Percentiles rank a stretch among this genome's conserved stretches.
Evolutionary conservation across 1,140 invertebrate species (phyloP).

Genomic region (Lordiphosa collinella): DNA sequence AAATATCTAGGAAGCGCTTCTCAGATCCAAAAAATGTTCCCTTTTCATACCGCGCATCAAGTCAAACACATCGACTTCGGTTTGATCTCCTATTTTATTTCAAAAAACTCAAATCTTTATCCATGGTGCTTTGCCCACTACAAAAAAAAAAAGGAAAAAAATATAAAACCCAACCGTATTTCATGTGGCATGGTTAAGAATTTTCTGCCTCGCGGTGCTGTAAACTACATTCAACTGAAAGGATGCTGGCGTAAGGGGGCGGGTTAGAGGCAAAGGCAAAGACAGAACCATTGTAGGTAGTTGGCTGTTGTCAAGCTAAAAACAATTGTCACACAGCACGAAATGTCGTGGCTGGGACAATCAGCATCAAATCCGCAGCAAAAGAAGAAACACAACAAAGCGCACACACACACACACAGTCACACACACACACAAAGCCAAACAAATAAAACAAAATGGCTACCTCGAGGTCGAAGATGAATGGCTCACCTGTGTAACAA

Average conservation of each 20-base stretch:
- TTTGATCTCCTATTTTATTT: too few species aligned
- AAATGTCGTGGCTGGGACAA: slow-evolving; percentile 60
- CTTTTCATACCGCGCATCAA: too few species aligned
- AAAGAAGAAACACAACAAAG: slow-evolving; percentile 14
- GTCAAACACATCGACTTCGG: too few species aligned
- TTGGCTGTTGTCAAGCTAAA: slow-evolving; percentile 22
- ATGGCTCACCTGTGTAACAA: slow-evolving; percentile 26
- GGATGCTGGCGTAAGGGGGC: slow-evolving; percentile 4
- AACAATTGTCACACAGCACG: slow-evolving; percentile 63
- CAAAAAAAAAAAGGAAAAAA: too few species aligned
- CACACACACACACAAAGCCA: slow-evolving; percentile 1
- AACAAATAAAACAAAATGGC: slow-evolving; percentile 61
- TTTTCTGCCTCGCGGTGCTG: slow-evolving; percentile 61
- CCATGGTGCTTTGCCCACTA: too few species aligned
- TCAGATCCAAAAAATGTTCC: too few species aligned
- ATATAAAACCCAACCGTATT: slow-evolving; percentile 50
- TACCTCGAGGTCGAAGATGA: slow-evolving; percentile 60
- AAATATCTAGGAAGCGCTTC: too few species aligned
- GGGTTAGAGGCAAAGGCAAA: neutral
- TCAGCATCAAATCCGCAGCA: slow-evolving; percentile 51
- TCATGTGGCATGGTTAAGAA: slow-evolving; percentile 73
- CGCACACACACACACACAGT: neutral
- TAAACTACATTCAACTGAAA: slow-evolving; percentile 43
- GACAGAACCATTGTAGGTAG: neutral
- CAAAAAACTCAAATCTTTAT: too few species aligned